Evolutionary conservation across 2,113 vertebrate genomes (phyloP), one percentile per base, ranked within the genome.

Genomic region (Platichthys flesus): DNA sequence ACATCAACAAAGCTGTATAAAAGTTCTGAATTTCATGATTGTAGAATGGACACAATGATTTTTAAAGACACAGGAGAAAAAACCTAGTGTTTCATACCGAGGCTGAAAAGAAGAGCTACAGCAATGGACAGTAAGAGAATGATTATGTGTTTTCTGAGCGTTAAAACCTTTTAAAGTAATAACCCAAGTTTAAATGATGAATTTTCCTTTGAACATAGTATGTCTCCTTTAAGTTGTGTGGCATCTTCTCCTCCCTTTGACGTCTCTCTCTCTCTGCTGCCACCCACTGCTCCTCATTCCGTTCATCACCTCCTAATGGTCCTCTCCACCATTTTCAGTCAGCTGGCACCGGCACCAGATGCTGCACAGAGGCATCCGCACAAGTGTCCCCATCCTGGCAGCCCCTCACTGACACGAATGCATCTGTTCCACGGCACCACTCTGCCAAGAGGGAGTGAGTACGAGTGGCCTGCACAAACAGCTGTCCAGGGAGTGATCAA

Each of bases 401-500:
- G 90, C 89, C 26, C 20, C 35, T 69, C 64, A 3, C 51, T 64
- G 62, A 88, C 76, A 90, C 89, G 89, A 92, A 92, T 89, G 87
- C 5, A 13, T 81, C 67, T 85, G 79, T 92, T 93, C 81, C 84
- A 45, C 4, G 18, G 60, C 79, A 73, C 71, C 76, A 80, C 91
- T 91, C 69, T 71, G 81, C 88, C 79, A 75, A 79, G 80, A 89
- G 85, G 86, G 80, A 79, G 76, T 79, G 86, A 83, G 84, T 67
- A 70, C 69, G 79, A 78, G 79, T 52, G 37, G 49, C 54, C 67
- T 15, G 72, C 58, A 64, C 74, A 87, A 90, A 92, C 92, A 93
- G 93, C 92, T 93, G 93, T 90, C 84, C 35, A 70, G 63, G 56
- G 90, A 77, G 82, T 65, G 79, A 89, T 90, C 79, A 90, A 91